Percentiles rank a stretch among this genome's conserved stretches.
phyloP scores from a whole-genome alignment of 1,140 invertebrate genomes.

The Trichoplusia ni region DNA sequence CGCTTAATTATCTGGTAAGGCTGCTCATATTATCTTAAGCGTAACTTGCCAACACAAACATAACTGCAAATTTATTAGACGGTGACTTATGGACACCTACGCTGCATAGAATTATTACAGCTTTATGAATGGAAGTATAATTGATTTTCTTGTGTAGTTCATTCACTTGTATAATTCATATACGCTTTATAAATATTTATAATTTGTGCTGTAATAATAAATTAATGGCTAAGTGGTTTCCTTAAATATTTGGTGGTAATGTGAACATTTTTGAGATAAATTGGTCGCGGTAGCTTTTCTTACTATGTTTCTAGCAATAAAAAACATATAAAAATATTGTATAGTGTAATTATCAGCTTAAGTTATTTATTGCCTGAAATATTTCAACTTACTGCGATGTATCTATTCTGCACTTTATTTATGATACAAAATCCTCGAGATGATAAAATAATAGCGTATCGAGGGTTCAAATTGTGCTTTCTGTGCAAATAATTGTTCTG shows the following conservation, averaged over 20 bases:
- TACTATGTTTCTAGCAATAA: no score
- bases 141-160: constrained; percentile 55
- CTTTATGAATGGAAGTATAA: constrained; percentile 62
- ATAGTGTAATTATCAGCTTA: no score
- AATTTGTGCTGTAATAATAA: constrained; percentile 6
- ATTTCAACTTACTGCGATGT: no score
- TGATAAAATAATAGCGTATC: neutral
- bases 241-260: no score
- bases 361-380: no score
- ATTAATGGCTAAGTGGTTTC: neutral
- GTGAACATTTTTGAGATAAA: no score
- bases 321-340: no score
- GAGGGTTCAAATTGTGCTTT: neutral
- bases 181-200: constrained; percentile 45
- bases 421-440: neutral
- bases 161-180: constrained; percentile 57
- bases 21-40: neutral
- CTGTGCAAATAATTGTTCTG: constrained; percentile 28
- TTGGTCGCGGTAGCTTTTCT: no score
- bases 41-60: no score
- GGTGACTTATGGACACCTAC: constrained; percentile 58
- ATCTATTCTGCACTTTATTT: no score
- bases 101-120: constrained; percentile 47
- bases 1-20: neutral
- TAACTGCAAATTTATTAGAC: constrained; percentile 49